Evolutionary conservation across 1,140 invertebrate species (phyloP), one percentile per base, ranked within the genome.

Genomic region (Camponotus vicinus): DNA sequence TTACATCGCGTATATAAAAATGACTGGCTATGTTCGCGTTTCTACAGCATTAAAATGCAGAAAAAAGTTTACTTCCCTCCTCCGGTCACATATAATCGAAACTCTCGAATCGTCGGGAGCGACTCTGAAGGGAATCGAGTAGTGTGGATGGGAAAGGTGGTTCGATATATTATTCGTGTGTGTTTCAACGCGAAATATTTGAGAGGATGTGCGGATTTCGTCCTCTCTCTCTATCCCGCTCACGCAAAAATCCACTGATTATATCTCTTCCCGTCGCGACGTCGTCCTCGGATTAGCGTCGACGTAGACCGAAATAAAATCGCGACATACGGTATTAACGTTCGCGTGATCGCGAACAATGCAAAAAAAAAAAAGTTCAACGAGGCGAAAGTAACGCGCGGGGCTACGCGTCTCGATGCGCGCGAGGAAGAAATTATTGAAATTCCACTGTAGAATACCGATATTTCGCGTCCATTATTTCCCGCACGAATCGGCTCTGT

Each of bases 91-190:
- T 32, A 70, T 70, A 27, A 59, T 59, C 52, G 40, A 45, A 75
- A 45, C 40, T 32, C 79, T 71, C 79, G 52, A 71, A 61, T 66
- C 18, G 34, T 49, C 32, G 40, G 8, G 63, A 34, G 37, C 1
- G 32, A 13, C 27, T 11, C 5, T 52, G 69, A 27, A 34, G 66
- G 45, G 52, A 27, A 61, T 73, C 55, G 52, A 75, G 71, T 55
- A 82, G 52, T 83, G 77, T 78, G 64, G 64, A 66, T 27, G 37
- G 37, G 78, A 86, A 78, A 86, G 85, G 42, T 27, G 64, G 70
- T 89, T 86, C 66, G 84, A 27, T 27, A 89, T 89, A 89, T 89
- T 89, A 88, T 89, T 70, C 88, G 85, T 77, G 87, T 64, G 66
- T 45, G 71, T 76, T 27, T 64, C 37, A 15, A 27, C 27, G 79